Base-by-base conservation (phyloP, 2,113 vertebrate species). In the Furnarius figulus region DNA sequence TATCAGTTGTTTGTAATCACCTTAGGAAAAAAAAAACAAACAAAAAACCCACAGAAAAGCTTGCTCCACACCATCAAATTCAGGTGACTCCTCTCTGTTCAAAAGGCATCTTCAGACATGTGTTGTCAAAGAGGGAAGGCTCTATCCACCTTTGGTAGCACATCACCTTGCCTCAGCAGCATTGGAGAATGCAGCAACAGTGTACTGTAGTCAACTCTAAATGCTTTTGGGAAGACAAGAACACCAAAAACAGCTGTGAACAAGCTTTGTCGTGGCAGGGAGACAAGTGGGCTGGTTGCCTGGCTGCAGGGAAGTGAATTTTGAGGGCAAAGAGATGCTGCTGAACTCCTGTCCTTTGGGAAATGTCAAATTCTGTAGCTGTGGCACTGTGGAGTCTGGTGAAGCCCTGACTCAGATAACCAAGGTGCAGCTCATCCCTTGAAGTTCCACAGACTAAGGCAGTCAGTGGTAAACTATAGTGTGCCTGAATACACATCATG, bases 181-280 rank as follows among this genome's bases (percentile, higher is more conserved):
- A 0, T 1, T 72, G 44, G 50, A 31, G 33, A 35, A 49, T 61
- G 35, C 19, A 28, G 37, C 3, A 9, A 23, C 22, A 1, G 2
- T 4, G 6, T 58, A 20, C 24, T 71, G 50, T 71, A 58, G 59
- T 55, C 23, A 53, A 6, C 25, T 74, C 33, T 62, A 24, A 84
- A 62, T 0, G 1, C n/a, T 90, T 77, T 24, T 81, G 55, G 42
- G 52, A 77, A 84, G 65, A 30, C 63, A 74, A 35, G 24, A 87
- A 28, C 80, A 46, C 12, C 12, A 50, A 62, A 86, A 81, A n/a
- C 56, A 58, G 46, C 47, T 72, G 33, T 19, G 44, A 65, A 52
- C 1, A 8, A 67, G 52, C n/a, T 76, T 66, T 88, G 7, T 76
- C 0, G 0, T 71, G 65, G 20, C 53, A 75, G 65, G 14, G 33